These are phyloP conservation scores for Electrophaes corylata DNA, from an alignment of 2,888 invertebrate species.

Conservation along the genomic window DNA sequence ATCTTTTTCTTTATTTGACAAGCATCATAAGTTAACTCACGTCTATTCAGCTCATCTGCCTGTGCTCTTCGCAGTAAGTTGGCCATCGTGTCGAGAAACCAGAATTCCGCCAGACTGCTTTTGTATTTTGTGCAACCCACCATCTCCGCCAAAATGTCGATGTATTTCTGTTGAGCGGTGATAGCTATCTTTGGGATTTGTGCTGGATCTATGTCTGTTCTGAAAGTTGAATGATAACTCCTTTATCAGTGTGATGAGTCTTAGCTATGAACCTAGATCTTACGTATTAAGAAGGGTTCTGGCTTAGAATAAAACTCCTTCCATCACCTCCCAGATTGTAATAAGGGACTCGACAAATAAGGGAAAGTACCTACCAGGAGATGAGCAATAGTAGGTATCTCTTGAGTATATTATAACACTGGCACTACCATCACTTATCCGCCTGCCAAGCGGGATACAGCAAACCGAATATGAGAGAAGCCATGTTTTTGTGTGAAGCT, in stretches of 20 bases:
- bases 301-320: no score
- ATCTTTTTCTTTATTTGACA: not conserved
- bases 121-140: conserved; percentile 68
- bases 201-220: conserved; percentile 58
- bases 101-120: conserved; percentile 74
- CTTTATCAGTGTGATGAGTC: not conserved
- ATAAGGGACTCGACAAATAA: no score
- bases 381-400: no score
- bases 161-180: conserved; percentile 65
- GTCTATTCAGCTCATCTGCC: conserved; percentile 58
- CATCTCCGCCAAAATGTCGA: conserved; percentile 66
- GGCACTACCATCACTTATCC: no score
- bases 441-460: no score
- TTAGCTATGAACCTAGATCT: no score
- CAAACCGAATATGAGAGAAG: no score
- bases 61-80: conserved; percentile 72
- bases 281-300: no score
- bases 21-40: conserved; percentile 47
- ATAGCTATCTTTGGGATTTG: conserved; percentile 63
- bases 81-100: conserved; percentile 81
- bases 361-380: no score
- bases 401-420: no score
- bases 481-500: no score
- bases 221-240: conserved; percentile 23
- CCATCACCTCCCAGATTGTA: no score